Conservation (phyloP, 2,888 invertebrate genomes). For the Hecatera dysodea region DNA sequence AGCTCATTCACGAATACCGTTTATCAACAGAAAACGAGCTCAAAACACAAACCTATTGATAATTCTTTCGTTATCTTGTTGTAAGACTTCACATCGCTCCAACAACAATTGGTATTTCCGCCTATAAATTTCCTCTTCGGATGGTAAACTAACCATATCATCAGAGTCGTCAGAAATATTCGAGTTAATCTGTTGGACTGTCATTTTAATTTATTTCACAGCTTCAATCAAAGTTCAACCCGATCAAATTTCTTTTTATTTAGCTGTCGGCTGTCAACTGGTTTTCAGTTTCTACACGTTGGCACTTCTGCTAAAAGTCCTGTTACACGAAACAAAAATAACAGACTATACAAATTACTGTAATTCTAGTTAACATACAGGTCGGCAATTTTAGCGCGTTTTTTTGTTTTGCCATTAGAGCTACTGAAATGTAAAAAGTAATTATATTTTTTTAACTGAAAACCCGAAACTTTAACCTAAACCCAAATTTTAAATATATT, state of each 20-base stretch:
- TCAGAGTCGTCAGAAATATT: slow-evolving; percentile 90
- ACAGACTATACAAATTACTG: not conserved
- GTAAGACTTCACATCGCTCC: slow-evolving; percentile 94
- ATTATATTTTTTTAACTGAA: not conserved
- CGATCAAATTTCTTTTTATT: slow-evolving; percentile 86
- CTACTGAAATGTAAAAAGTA: not conserved
- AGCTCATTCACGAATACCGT: slow-evolving; percentile 60
- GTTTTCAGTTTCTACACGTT: slow-evolving; percentile 59
- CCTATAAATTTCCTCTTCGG: slow-evolving; percentile 93
- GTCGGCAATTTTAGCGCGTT: not conserved
- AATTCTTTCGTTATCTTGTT: slow-evolving; percentile 94
- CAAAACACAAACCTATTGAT: slow-evolving; percentile 91
- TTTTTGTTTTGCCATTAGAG: not conserved
- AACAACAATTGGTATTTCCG: slow-evolving; percentile 94
- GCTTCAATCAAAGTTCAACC: slow-evolving; percentile 86
- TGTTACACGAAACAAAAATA: slow-evolving; percentile 32
- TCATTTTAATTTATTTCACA: slow-evolving; percentile 91
- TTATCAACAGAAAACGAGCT: slow-evolving; percentile 61
- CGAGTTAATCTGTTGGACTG: slow-evolving; percentile 89
- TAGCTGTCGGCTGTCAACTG: slow-evolving; percentile 75
- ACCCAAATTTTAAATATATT: too few species aligned
- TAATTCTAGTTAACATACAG: not conserved
- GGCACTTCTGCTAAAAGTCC: slow-evolving; percentile 44
- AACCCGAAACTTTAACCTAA: not conserved
- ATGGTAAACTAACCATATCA: slow-evolving; percentile 90